Evolutionary conservation across 2,888 invertebrate species (phyloP).

Genomic region (Hermaeophaga mercurialis): DNA sequence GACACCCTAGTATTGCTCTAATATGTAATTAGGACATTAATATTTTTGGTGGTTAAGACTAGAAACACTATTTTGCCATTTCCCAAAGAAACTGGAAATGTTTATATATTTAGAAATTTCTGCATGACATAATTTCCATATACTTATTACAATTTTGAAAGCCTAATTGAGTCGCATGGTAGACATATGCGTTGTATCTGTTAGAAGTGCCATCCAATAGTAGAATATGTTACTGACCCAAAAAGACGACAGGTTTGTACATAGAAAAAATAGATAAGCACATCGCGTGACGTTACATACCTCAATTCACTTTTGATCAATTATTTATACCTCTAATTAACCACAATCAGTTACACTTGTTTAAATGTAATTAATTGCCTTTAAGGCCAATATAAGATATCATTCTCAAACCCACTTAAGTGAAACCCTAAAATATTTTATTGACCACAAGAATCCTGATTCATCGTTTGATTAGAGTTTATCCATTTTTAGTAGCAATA

Average conservation of each 20-base stretch:
- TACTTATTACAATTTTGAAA: constrained; percentile 42
- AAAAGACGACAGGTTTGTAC: constrained; percentile 52
- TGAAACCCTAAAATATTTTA: too few relatives aligned
- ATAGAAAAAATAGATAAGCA: constrained; percentile 21
- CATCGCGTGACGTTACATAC: background rate
- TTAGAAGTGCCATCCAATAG: constrained; percentile 57
- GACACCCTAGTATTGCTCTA: constrained; percentile 25
- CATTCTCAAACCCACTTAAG: too few relatives aligned
- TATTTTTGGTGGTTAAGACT: constrained; percentile 43
- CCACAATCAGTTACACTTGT: too few relatives aligned
- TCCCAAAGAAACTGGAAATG: constrained; percentile 24
- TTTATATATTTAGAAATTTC: constrained; percentile 32
- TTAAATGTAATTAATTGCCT: too few relatives aligned
- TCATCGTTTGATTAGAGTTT: too few relatives aligned
- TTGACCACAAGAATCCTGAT: too few relatives aligned
- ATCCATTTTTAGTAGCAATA: too few relatives aligned
- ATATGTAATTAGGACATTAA: constrained; percentile 21
- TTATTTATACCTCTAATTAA: too few relatives aligned
- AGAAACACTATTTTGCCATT: constrained; percentile 37
- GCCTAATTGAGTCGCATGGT: constrained; percentile 57
- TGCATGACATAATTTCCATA: constrained; percentile 37
- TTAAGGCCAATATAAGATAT: too few relatives aligned
- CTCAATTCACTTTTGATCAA: too few relatives aligned
- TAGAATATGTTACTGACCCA: constrained; percentile 58
- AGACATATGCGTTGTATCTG: constrained; percentile 55